Evolutionary conservation across 2,888 invertebrate genomes (phyloP).

Genomic region (Pemphredon lugubris): DNA sequence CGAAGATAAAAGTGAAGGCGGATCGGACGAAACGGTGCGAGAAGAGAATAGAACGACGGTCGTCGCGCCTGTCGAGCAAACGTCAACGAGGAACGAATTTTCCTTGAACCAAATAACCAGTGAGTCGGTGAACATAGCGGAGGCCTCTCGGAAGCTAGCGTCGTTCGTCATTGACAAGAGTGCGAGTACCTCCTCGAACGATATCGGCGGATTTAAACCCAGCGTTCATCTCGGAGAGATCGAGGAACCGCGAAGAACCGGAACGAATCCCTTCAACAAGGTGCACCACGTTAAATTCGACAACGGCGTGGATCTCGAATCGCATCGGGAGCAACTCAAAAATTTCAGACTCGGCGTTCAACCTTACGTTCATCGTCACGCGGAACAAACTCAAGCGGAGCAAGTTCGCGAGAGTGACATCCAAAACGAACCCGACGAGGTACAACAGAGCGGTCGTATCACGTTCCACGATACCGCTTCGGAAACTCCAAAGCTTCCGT

Average conservation of each 20-base stretch:
- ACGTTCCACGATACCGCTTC: slow-evolving; percentile 61
- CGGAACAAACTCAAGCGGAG: too few relatives aligned
- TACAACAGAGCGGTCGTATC: slow-evolving; percentile 17
- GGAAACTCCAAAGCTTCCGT: slow-evolving; percentile 8
- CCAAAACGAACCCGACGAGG: too few relatives aligned
- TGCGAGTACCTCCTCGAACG: too few relatives aligned
- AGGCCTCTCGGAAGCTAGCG: too few relatives aligned
- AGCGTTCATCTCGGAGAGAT: slow-evolving; percentile 72
- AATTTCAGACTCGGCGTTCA: slow-evolving; percentile 7
- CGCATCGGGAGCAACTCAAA: slow-evolving; percentile 16
- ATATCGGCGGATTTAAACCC: slow-evolving; percentile 55
- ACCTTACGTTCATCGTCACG: too few relatives aligned
- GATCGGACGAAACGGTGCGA: background rate
- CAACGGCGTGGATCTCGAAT: slow-evolving; percentile 21
- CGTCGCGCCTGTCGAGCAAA: slow-evolving; percentile 4
- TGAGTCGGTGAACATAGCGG: too few relatives aligned
- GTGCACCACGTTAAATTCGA: slow-evolving; percentile 65
- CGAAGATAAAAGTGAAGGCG: background rate
- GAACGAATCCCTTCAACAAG: slow-evolving; percentile 62
- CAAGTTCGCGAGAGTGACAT: too few relatives aligned
- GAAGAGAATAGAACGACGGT: background rate
- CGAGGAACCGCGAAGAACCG: slow-evolving; percentile 42
- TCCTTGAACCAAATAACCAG: too few relatives aligned
- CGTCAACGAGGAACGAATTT: too few relatives aligned
- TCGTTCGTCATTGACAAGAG: too few relatives aligned